A percentile compares a stretch with the other conserved stretches of the same genome.
These are phyloP conservation scores for Nemotelus nigrinus DNA, from an alignment of 2,888 invertebrate species.

Conservation along the genomic window DNA sequence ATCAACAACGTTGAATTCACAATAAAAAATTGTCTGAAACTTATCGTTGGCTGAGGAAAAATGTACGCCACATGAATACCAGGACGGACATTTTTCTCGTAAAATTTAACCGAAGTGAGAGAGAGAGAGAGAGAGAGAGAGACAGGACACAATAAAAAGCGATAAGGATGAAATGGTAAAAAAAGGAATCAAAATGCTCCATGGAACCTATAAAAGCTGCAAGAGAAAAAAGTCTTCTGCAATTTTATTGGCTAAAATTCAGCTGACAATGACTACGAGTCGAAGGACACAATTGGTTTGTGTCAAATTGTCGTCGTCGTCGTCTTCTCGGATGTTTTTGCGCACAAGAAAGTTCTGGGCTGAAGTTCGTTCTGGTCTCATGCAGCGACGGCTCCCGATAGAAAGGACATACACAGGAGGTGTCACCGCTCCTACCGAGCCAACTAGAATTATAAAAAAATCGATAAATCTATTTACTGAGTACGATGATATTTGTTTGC, in stretches of 20 bases:
- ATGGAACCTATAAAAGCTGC: not conserved
- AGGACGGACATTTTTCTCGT: slow-evolving; percentile 24
- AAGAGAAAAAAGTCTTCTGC: slow-evolving; percentile 45
- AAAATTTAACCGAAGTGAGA: not conserved
- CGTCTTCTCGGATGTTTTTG: slow-evolving; percentile 51
- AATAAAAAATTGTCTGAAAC: slow-evolving; percentile 26
- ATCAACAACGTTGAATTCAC: too few species aligned
- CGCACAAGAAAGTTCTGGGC: slow-evolving; percentile 50
- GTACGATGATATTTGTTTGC: not conserved
- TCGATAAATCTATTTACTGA: slow-evolving; percentile 20
- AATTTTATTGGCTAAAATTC: slow-evolving; percentile 55
- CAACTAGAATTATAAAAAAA: slow-evolving; percentile 23
- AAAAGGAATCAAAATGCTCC: not conserved
- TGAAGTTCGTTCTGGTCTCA: too few species aligned
- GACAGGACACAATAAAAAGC: not conserved
- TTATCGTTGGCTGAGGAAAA: not conserved
- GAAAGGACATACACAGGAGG: slow-evolving; percentile 49
- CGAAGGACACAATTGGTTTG: slow-evolving; percentile 55
- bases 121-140: not conserved
- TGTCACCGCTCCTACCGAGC: slow-evolving; percentile 51
- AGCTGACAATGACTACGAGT: slow-evolving; percentile 54
- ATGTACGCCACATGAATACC: not conserved
- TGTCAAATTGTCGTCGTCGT: slow-evolving; percentile 54
- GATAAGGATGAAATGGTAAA: not conserved
- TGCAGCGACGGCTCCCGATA: too few species aligned